phyloP scores from a whole-genome alignment of 2,888 invertebrate species.

The Nomada hirtipes region DNA sequence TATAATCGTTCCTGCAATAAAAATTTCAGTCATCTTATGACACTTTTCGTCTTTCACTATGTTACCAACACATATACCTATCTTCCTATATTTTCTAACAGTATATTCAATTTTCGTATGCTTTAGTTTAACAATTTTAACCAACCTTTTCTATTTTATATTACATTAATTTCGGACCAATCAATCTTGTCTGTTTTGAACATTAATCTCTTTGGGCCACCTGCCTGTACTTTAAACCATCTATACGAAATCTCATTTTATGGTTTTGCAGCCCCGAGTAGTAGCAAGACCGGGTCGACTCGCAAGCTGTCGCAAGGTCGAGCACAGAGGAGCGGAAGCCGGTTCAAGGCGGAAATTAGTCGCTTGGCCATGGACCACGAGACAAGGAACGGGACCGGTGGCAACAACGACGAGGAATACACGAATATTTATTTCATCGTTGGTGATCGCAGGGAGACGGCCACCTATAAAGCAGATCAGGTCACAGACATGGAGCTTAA shows the following conservation, averaged over 20 bases:
- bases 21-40: too few relatives aligned
- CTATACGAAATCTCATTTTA: background rate
- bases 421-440: conserved; percentile 80
- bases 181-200: too few relatives aligned
- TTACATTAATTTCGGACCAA: too few relatives aligned
- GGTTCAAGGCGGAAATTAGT: conserved; percentile 68
- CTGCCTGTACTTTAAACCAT: background rate
- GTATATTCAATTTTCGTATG: too few relatives aligned
- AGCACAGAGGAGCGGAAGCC: conserved; percentile 65
- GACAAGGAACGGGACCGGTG: conserved; percentile 80
- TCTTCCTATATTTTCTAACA: too few relatives aligned
- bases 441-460: conserved; percentile 79
- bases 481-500: conserved; percentile 81
- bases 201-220: too few relatives aligned
- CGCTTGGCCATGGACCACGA: conserved; percentile 82
- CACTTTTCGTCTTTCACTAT: too few relatives aligned
- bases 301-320: conserved; percentile 62
- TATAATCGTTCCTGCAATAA: too few relatives aligned
- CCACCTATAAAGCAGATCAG: conserved; percentile 80
- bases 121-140: too few relatives aligned
- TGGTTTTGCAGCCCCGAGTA: conserved; percentile 64
- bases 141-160: too few relatives aligned
- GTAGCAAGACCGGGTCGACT: conserved; percentile 70
- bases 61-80: too few relatives aligned
- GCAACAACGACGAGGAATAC: conserved; percentile 77